phyloP scores from a whole-genome alignment of 2,797 vertebrate genomes.

The Propithecus deckenii region DNA sequence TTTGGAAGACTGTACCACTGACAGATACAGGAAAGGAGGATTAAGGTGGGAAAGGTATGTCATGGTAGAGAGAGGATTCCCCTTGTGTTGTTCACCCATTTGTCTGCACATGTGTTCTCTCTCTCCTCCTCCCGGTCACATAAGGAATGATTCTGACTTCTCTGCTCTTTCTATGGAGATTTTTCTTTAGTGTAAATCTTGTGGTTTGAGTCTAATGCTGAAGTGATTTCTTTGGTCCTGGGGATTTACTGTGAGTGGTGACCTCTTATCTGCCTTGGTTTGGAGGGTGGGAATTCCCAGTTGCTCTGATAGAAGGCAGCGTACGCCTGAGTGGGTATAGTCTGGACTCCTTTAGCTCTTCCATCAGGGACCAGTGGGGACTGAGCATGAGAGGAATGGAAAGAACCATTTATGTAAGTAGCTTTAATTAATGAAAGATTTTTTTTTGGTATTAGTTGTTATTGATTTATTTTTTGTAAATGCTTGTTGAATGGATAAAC shows the following conservation, averaged over 20 bases:
- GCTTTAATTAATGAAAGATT: background rate
- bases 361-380: background rate
- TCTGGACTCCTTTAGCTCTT: background rate
- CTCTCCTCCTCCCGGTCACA: background rate
- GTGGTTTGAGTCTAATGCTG: background rate
- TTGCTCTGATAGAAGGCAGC: background rate
- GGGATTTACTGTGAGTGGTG: background rate
- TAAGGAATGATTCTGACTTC: background rate
- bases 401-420: background rate
- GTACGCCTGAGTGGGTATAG: background rate
- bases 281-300: background rate
- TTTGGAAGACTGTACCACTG: background rate
- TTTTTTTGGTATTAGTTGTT: background rate
- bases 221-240: background rate
- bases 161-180: background rate
- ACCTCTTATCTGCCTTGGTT: background rate
- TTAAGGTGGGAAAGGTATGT: background rate
- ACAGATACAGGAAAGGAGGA: background rate
- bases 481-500: background rate
- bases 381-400: background rate
- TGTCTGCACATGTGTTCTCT: background rate
- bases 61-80: background rate
- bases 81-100: background rate
- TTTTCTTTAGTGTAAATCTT: background rate
- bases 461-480: background rate